phyloP scores from a whole-genome alignment of 2,113 vertebrate genomes.

The Herpetotheres cachinnans region DNA sequence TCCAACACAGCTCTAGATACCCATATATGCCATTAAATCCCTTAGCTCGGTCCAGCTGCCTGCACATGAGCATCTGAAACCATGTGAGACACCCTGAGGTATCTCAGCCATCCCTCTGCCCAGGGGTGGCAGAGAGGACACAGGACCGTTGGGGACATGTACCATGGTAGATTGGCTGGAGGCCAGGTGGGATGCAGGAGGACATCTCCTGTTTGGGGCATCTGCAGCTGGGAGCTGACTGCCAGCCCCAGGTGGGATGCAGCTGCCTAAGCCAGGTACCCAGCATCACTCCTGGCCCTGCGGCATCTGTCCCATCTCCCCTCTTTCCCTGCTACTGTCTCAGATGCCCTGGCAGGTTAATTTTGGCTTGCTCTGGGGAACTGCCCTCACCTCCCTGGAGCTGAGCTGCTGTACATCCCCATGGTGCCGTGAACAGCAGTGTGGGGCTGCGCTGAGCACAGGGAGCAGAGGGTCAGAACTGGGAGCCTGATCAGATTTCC shows the following conservation, averaged over 20 bases:
- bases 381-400: too few relatives aligned
- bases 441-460: neutral
- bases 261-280: neutral
- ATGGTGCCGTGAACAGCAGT: too few relatives aligned
- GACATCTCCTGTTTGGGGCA: neutral
- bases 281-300: neutral
- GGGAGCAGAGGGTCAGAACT: neutral
- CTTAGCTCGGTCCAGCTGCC: neutral
- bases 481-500: neutral
- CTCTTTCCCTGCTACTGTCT: neutral
- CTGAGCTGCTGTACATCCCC: neutral
- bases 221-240: neutral
- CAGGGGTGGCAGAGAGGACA: neutral
- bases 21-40: neutral
- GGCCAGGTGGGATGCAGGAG: neutral
- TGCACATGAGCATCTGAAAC: neutral
- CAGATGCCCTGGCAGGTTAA: neutral
- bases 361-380: neutral
- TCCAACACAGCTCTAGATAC: neutral
- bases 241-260: neutral
- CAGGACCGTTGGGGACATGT: too few relatives aligned
- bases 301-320: rapidly evolving
- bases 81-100: neutral
- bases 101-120: neutral
- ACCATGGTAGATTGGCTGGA: neutral